A percentile compares a stretch with the other conserved stretches of the same genome.
Conservation (phyloP, 2,113 vertebrate species). For the Clinocottus analis region DNA sequence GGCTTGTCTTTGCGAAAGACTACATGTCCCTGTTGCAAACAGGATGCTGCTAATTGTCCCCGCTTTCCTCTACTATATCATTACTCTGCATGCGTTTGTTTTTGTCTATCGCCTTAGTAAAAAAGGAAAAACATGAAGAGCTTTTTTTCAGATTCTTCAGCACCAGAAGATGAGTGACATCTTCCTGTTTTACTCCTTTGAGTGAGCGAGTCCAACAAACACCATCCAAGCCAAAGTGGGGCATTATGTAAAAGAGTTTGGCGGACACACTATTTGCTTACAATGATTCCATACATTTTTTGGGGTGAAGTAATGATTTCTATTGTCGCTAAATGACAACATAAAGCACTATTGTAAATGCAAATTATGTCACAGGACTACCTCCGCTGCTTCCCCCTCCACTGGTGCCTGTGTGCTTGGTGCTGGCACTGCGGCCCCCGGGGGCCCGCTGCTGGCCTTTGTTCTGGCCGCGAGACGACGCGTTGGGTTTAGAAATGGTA, state of each 20-base stretch:
- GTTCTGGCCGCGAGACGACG: slow-evolving; percentile 70
- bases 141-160: neutral
- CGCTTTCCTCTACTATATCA: neutral
- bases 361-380: slow-evolving; percentile 19
- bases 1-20: neutral
- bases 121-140: too few species aligned
- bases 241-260: neutral
- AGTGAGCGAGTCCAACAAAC: too few species aligned
- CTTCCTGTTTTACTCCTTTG: neutral
- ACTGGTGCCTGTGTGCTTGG: slow-evolving; percentile 81
- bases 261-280: too few species aligned
- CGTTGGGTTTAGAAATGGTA: slow-evolving; percentile 91
- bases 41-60: slow-evolving; percentile 8
- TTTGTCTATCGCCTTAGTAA: neutral
- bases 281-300: neutral
- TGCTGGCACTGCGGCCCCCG: slow-evolving; percentile 84
- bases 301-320: neutral
- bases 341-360: neutral
- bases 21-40: neutral
- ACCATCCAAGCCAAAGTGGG: neutral
- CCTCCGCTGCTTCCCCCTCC: slow-evolving; percentile 84
- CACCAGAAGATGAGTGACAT: neutral
- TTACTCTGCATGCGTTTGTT: neutral
- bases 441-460: slow-evolving; percentile 84
- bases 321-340: neutral